Evolutionary conservation across 2,888 invertebrate genomes (phyloP), one percentile per base, ranked within the genome.

Genomic region (Allolobophora icterica): DNA sequence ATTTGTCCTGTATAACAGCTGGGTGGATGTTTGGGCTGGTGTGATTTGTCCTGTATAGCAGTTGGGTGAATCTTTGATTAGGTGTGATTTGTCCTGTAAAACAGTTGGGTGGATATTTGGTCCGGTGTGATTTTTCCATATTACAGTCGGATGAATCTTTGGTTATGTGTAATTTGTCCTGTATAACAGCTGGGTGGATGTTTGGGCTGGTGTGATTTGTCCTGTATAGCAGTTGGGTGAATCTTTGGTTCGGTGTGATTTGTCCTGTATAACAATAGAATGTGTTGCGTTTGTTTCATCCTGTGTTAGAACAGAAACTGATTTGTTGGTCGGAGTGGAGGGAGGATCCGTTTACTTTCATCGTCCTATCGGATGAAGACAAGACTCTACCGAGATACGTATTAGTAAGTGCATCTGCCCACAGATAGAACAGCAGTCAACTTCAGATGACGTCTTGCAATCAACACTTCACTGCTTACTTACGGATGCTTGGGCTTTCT

Each of bases 251-350:
- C 8, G 71, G 71, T 71, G 71, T 30, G 30, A 24, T 52, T 52
- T 21, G 71, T 71, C 71, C 71, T 71, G n/a, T 71, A n/a, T 71
- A 71, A 71, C 71, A 71, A n/a, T 71, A 11, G 71, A n/a, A 0
- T 4, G 15, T 71, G 71, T 71, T n/a, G 30, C 13, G 15, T 87
- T 87, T 34, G 87, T 33, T 42, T 89, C 52, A 6, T 89, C 52
- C 33, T 45, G 42, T 89, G 89, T 89, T 89, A 89, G 89, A 89
- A 52, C 89, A 89, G 89, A 89, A 89, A 89, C 89, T 89, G 34
- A 30, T 89, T 19, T 89, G 89, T 19, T 45, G 89, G 42, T 42
- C 89, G 30, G 42, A 42, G 45, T 89, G 89, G 89, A 89, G n/a
- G 33, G 89, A 89, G 38, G 89, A 89, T 8, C 0, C 89, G 5